These are phyloP conservation scores for Phrynosoma blainvillii DNA, from an alignment of 2,113 vertebrate species.

Conservation along the genomic window DNA sequence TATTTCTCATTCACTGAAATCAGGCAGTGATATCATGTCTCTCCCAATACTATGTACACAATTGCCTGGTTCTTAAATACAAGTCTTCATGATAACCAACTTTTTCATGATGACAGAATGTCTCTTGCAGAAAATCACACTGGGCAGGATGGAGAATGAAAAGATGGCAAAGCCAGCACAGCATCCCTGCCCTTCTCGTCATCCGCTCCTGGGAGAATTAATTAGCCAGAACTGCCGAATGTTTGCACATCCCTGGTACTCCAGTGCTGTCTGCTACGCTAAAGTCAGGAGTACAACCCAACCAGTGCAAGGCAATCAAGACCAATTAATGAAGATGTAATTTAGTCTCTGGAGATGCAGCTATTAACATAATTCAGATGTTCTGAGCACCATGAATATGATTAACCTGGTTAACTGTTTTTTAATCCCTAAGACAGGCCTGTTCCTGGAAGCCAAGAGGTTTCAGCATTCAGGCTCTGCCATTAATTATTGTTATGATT, in stretches of 20 bases:
- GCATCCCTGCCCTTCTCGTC: slow-evolving; percentile 14
- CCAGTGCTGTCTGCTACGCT: slow-evolving; percentile 51
- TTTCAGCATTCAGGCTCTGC: rapidly evolving
- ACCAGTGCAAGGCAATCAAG: slow-evolving; percentile 63
- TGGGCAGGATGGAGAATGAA: background rate
- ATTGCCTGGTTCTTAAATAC: background rate
- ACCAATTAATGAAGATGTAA: slow-evolving; percentile 71
- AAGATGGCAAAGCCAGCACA: background rate
- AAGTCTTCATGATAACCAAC: background rate
- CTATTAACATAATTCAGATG: slow-evolving; percentile 63
- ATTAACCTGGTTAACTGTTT: slow-evolving; percentile 58
- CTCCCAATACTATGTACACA: too few relatives aligned
- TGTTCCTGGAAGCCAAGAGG: background rate
- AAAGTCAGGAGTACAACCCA: slow-evolving; percentile 57
- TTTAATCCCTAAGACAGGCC: rapidly evolving
- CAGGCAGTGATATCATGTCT: background rate
- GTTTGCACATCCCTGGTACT: slow-evolving; percentile 39
- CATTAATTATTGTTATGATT: background rate
- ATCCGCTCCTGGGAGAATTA: slow-evolving; percentile 9
- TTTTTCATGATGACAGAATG: background rate
- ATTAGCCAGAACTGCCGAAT: background rate
- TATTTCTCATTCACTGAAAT: background rate
- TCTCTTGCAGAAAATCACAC: background rate
- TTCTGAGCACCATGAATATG: slow-evolving; percentile 54
- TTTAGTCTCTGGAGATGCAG: slow-evolving; percentile 65